phyloP scores from a whole-genome alignment of 2,888 invertebrate genomes.

The Alloplasta piceator region DNA sequence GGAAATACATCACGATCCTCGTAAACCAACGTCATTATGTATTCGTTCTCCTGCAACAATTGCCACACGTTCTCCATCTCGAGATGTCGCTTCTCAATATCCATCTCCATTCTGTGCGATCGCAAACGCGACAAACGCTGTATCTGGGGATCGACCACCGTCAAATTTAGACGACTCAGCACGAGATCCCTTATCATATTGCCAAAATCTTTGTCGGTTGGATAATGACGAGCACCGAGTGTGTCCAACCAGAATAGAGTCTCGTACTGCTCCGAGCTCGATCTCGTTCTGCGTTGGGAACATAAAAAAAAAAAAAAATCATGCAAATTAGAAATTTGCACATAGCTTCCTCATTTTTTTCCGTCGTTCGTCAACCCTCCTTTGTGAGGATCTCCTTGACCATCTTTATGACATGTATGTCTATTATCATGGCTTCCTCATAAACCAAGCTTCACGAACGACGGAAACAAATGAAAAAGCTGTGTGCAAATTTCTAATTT shows the following conservation, averaged over 20 bases:
- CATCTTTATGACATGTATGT: too few species aligned
- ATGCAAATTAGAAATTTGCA: too few species aligned
- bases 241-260: slow-evolving; percentile 83
- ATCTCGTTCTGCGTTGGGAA: slow-evolving; percentile 72
- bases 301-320: neutral
- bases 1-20: slow-evolving; percentile 87
- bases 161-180: slow-evolving; percentile 85
- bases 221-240: slow-evolving; percentile 83
- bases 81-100: slow-evolving; percentile 80
- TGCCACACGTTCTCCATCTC: slow-evolving; percentile 88
- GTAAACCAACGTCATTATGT: slow-evolving; percentile 86
- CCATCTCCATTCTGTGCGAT: slow-evolving; percentile 83
- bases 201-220: slow-evolving; percentile 85
- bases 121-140: slow-evolving; percentile 84
- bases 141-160: slow-evolving; percentile 84
- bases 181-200: slow-evolving; percentile 84
- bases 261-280: slow-evolving; percentile 81
- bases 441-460: too few species aligned
- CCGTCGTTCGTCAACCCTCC: too few species aligned
- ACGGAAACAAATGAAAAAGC: too few species aligned
- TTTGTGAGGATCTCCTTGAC: too few species aligned
- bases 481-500: too few species aligned
- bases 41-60: slow-evolving; percentile 88
- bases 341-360: too few species aligned
- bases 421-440: too few species aligned